These are phyloP conservation scores for Hephaestus fuliginosus DNA, from an alignment of 2,797 vertebrate species.

Conservation along the genomic window DNA sequence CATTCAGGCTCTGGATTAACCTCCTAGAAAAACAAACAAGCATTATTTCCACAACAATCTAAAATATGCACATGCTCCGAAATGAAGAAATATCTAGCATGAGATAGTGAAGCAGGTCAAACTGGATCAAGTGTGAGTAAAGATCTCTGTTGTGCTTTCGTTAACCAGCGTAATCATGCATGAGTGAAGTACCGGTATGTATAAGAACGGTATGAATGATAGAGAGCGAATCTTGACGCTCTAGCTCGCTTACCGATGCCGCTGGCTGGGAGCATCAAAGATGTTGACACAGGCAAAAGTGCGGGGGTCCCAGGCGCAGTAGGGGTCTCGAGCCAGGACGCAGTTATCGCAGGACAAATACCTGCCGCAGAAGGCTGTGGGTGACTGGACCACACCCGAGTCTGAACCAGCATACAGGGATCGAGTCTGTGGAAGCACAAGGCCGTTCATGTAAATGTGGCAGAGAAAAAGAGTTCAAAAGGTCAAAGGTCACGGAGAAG, in stretches of 20 bases:
- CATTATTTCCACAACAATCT: not conserved
- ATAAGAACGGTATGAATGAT: not conserved
- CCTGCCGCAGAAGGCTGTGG: conserved; percentile 92
- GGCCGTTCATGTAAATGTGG: not conserved
- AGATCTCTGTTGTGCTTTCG: conserved; percentile 31
- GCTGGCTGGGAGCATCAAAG: conserved; percentile 67
- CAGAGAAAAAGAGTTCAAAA: not conserved
- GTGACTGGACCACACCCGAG: conserved; percentile 92
- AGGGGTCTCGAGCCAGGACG: conserved; percentile 93
- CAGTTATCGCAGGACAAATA: conserved; percentile 91
- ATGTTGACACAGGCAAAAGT: conserved; percentile 84
- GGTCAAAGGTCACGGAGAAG: not conserved
- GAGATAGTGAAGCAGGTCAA: conserved; percentile 46
- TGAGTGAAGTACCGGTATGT: conserved; percentile 25
- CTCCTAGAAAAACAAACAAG: conserved; percentile 82
- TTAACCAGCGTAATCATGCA: not conserved
- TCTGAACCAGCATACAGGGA: conserved; percentile 94
- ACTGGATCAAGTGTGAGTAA: conserved; percentile 29
- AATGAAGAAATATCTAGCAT: not conserved
- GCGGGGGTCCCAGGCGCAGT: conserved; percentile 92
- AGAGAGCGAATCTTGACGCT: not conserved
- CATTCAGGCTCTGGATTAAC: conserved; percentile 91
- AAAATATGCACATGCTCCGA: conserved; percentile 8
- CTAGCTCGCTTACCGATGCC: conserved; percentile 80
- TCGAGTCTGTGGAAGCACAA: conserved; percentile 76